phyloP scores from a whole-genome alignment of 2,888 invertebrate genomes.

The Lasioglossum malachurum region DNA sequence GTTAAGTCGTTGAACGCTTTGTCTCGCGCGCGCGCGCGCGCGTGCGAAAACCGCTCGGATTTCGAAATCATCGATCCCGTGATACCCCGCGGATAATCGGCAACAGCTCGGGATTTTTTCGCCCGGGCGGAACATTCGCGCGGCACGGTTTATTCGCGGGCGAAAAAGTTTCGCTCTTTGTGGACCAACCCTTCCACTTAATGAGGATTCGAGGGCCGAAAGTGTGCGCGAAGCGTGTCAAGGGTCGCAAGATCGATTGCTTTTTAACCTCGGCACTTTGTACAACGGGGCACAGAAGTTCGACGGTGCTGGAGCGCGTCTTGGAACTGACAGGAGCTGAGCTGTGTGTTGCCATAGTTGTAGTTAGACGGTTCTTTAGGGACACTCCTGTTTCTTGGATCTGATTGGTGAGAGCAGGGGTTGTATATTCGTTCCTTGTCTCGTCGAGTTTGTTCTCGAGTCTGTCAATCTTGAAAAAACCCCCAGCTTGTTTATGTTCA shows the following conservation, averaged over 20 bases:
- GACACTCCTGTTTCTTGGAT: background rate
- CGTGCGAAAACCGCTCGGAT: slow-evolving; percentile 3
- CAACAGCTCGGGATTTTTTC: background rate
- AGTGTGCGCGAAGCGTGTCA: slow-evolving; percentile 51
- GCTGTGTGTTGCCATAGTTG: background rate
- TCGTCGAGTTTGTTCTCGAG: background rate
- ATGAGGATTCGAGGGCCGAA: slow-evolving; percentile 18
- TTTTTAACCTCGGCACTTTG: slow-evolving; percentile 31
- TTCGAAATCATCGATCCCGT: slow-evolving; percentile 6
- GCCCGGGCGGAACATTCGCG: background rate
- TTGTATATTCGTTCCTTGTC: background rate
- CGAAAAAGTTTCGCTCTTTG: slow-evolving; percentile 6
- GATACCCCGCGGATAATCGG: background rate
- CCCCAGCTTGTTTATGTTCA: too few relatives aligned
- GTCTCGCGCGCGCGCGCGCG: background rate
- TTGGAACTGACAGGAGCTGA: background rate
- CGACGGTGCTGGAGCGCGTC: background rate
- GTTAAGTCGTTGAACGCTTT: slow-evolving; percentile 17
- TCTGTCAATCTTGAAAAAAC: background rate
- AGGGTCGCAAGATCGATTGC: slow-evolving; percentile 56
- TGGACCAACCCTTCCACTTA: slow-evolving; percentile 28
- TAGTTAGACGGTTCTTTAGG: background rate
- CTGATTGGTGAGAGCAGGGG: background rate
- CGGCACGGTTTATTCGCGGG: background rate
- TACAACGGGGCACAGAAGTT: slow-evolving; percentile 40